A percentile compares a stretch with the other conserved stretches of the same genome.
phyloP scores from a whole-genome alignment of 2,888 invertebrate species.

The Ceramica pisi region DNA sequence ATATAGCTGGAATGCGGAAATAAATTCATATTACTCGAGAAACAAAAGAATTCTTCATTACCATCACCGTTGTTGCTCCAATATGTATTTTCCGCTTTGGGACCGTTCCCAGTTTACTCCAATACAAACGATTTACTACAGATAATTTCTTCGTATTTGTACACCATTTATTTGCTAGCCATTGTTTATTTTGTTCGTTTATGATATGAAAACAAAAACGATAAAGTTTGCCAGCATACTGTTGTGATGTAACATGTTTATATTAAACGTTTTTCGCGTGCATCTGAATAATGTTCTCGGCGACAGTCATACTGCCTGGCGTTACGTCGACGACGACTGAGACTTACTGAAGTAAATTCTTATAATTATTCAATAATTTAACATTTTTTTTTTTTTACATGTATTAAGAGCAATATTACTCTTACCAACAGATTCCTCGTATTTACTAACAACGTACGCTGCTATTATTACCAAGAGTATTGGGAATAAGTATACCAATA shows the following conservation, averaged over 20 bases:
- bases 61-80: constrained; percentile 28
- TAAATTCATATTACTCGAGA: constrained; percentile 32
- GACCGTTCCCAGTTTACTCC: constrained; percentile 30
- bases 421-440: not conserved
- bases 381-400: not conserved
- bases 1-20: constrained; percentile 30
- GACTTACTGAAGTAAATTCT: not conserved
- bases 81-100: constrained; percentile 28
- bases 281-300: constrained; percentile 31
- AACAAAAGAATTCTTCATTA: constrained; percentile 46
- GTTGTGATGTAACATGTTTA: constrained; percentile 41
- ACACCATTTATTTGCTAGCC: constrained; percentile 47
- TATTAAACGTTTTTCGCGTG: constrained; percentile 51
- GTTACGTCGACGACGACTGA: not conserved
- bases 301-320: constrained; percentile 4
- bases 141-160: constrained; percentile 44
- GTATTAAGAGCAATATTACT: not conserved
- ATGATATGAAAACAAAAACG: constrained; percentile 50
- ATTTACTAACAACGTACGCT: not conserved
- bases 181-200: constrained; percentile 42
- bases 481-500: not conserved
- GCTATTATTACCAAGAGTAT: not conserved
- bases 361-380: not conserved
- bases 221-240: constrained; percentile 40
- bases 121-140: constrained; percentile 46